Conservation (phyloP, 2,113 vertebrate species). For the Craseonycteris thonglongyai region DNA sequence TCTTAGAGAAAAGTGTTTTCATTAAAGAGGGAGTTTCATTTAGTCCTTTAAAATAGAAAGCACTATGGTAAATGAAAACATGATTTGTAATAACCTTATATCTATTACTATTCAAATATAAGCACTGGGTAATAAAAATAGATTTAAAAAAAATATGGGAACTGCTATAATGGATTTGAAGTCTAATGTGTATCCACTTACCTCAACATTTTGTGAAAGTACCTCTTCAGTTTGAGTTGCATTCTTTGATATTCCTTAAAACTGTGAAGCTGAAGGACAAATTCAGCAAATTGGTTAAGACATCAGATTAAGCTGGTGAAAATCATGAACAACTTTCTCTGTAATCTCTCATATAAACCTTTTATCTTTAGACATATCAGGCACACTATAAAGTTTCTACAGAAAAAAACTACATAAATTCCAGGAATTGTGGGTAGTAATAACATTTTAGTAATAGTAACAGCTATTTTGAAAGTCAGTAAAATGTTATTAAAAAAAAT, state of each 20-base stretch:
- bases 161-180: not conserved
- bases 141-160: not conserved
- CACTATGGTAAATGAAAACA: slow-evolving; percentile 12
- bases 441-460: slow-evolving; percentile 34
- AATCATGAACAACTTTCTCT: not conserved
- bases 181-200: not conserved
- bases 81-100: not conserved
- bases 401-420: slow-evolving; percentile 26
- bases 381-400: slow-evolving; percentile 9
- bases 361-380: not conserved
- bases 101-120: slow-evolving; percentile 26
- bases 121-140: slow-evolving; percentile 11
- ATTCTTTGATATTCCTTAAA: slow-evolving; percentile 18
- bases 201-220: not conserved
- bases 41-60: slow-evolving; percentile 38
- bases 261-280: not conserved
- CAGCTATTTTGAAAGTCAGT: slow-evolving; percentile 40
- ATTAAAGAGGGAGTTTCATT: not conserved
- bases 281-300: slow-evolving; percentile 19
- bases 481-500: slow-evolving; percentile 38
- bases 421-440: not conserved
- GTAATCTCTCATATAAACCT: not conserved
- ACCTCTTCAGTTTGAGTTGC: not conserved
- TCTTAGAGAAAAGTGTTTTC: slow-evolving; percentile 3
- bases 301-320: not conserved